A percentile compares a stretch with the other conserved stretches of the same genome.
Evolutionary conservation across 1,140 invertebrate species (phyloP).

Genomic region (Bombus haemorrhoidalis): DNA sequence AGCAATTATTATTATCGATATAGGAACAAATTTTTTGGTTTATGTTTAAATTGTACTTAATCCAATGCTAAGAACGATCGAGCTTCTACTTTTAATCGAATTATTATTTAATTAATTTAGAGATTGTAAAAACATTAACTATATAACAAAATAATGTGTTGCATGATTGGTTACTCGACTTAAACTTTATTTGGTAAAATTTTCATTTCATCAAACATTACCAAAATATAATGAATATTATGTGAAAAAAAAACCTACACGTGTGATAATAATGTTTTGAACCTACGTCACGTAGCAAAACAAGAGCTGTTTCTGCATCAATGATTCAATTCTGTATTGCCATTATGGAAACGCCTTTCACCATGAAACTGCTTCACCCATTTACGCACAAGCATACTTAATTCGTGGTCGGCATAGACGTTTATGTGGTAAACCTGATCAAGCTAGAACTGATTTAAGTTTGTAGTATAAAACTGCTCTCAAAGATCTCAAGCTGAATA

Average conservation of each 20-base stretch:
- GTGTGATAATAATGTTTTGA: neutral
- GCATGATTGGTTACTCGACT: neutral
- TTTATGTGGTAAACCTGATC: neutral
- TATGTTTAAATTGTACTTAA: neutral
- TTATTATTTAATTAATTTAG: neutral
- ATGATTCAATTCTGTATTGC: constrained; percentile 6
- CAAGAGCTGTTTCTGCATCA: constrained; percentile 12
- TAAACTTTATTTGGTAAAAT: neutral
- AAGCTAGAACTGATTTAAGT: neutral
- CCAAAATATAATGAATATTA: neutral
- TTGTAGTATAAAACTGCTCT: neutral
- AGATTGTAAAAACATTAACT: too few species aligned
- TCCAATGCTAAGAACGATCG: neutral
- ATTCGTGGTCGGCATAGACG: neutral
- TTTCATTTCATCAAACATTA: neutral
- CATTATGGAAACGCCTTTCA: constrained; percentile 37
- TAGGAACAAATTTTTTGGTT: too few species aligned
- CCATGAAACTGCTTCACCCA: constrained; percentile 34
- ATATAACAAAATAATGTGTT: neutral
- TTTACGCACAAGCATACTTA: neutral
- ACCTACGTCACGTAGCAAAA: neutral
- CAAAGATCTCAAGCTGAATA: neutral
- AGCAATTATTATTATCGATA: neutral
- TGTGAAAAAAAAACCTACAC: neutral
- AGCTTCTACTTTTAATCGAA: neutral